Evolutionary conservation across 2,113 vertebrate species (phyloP).

Genomic region (Gallinago media): DNA sequence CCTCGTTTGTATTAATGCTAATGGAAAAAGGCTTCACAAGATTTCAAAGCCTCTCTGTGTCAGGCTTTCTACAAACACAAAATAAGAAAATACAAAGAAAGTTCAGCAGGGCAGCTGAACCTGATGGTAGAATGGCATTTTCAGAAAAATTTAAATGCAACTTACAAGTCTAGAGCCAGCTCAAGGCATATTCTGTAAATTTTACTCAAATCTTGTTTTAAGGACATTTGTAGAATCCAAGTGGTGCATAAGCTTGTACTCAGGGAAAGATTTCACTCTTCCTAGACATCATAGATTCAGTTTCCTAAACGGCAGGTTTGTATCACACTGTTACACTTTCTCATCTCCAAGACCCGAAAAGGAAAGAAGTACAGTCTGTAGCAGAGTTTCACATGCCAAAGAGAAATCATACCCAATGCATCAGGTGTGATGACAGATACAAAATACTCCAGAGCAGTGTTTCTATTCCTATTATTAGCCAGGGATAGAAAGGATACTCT

Average conservation of each 20-base stretch:
- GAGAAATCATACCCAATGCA: conserved; percentile 25
- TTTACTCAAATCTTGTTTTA: background rate
- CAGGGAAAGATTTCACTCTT: background rate
- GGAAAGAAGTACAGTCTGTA: conserved; percentile 23
- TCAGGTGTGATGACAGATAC: conserved; percentile 54
- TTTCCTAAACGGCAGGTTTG: background rate
- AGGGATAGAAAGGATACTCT: conserved; percentile 25
- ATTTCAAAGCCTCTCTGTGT: background rate
- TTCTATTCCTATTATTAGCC: conserved; percentile 30
- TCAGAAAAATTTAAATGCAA: background rate
- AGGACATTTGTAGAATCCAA: background rate
- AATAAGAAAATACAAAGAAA: background rate
- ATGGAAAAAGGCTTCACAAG: background rate
- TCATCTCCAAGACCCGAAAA: background rate
- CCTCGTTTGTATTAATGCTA: background rate
- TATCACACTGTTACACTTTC: background rate
- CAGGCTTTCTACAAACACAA: background rate
- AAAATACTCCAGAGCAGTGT: conserved; percentile 40
- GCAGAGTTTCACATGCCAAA: background rate
- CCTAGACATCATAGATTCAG: background rate
- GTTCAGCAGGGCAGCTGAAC: background rate
- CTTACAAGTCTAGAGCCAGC: background rate
- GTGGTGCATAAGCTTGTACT: background rate
- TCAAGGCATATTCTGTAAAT: background rate
- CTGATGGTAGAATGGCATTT: background rate